Percentiles rank a stretch among this genome's conserved stretches.
Conservation (phyloP, 2,888 invertebrate genomes). For the Calameuta filiformis region DNA sequence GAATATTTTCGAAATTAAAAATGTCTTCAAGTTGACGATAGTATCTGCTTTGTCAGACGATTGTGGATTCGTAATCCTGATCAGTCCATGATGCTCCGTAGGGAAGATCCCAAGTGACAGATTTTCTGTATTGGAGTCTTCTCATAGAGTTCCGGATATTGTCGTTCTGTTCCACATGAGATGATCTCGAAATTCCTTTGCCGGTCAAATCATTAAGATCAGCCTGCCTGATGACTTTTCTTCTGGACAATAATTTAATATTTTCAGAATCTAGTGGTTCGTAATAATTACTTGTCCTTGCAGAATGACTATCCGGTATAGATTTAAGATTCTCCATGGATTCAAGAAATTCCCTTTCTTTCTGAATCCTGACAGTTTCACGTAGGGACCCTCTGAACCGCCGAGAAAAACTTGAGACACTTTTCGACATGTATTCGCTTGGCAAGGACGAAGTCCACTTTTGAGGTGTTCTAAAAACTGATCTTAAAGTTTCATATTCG, state of each 20-base stretch:
- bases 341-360: not conserved
- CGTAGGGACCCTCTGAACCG: not conserved
- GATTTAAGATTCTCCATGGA: not conserved
- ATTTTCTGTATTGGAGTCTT: constrained; percentile 13
- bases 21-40: not conserved
- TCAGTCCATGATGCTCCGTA: constrained; percentile 4
- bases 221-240: not conserved
- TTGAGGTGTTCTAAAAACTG: not conserved
- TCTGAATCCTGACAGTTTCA: not conserved
- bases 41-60: constrained; percentile 22
- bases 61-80: constrained; percentile 19
- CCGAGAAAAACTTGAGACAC: not conserved
- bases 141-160: not conserved
- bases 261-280: not conserved
- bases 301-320: not conserved
- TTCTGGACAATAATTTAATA: not conserved
- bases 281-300: not conserved
- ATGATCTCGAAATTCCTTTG: not conserved
- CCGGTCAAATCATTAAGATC: not conserved
- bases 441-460: not conserved
- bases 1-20: not conserved
- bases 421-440: not conserved
- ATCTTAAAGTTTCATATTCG: not conserved
- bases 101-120: constrained; percentile 17
- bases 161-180: not conserved